Conservation (phyloP, 2,113 vertebrate species). For the Carlito syrichta region DNA sequence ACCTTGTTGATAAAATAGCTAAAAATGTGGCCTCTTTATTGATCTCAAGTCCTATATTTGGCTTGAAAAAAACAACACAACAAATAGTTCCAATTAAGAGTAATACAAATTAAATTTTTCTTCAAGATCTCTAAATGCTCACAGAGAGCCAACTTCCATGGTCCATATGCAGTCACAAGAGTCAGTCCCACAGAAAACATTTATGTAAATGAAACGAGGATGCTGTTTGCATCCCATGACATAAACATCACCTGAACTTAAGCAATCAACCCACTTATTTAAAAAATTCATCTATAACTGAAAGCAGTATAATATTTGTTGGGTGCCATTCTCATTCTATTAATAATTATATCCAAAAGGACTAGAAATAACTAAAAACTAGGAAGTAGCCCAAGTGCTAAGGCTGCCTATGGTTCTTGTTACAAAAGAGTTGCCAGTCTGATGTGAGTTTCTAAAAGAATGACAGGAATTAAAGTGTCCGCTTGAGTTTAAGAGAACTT, state of each 20-base stretch:
- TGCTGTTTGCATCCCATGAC: background rate
- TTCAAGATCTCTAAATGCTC: background rate
- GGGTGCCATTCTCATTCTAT: background rate
- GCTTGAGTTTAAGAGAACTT: slow-evolving; percentile 87
- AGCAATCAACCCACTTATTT: background rate
- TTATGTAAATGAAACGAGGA: background rate
- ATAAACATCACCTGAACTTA: background rate
- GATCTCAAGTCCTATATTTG: background rate
- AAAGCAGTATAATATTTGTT: background rate
- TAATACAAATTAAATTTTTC: background rate
- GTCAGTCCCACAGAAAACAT: background rate
- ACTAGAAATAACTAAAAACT: background rate
- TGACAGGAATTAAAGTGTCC: background rate
- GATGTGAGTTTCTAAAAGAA: background rate
- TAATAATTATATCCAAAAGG: background rate
- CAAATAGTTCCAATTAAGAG: background rate
- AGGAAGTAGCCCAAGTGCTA: background rate
- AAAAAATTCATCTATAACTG: background rate
- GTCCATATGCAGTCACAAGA: background rate
- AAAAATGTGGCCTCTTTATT: slow-evolving; percentile 58
- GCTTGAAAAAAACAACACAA: slow-evolving; percentile 20
- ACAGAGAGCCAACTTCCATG: background rate
- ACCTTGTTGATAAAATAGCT: background rate
- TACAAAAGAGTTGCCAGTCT: background rate
- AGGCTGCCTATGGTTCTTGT: background rate